These are phyloP conservation scores for Poecilia picta DNA, from an alignment of 2,797 vertebrate species.

Conservation along the genomic window DNA sequence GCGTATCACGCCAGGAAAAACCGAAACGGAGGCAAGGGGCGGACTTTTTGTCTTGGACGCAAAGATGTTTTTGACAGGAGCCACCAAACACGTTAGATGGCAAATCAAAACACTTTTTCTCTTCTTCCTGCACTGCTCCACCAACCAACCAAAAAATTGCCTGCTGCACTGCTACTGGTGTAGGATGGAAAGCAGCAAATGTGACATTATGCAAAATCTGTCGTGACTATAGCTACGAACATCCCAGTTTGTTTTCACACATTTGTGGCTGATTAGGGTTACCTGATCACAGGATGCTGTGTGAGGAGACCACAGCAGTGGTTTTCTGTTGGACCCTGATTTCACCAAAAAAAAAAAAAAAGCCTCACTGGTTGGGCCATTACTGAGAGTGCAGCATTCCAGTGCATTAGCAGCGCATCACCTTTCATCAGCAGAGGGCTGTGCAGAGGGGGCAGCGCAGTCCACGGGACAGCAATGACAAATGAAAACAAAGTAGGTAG, in stretches of 20 bases:
- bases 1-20: neutral
- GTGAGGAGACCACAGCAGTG: neutral
- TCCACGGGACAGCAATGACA: conserved; percentile 29
- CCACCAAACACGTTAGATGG: conserved; percentile 9
- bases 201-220: neutral
- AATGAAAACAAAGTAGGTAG: conserved; percentile 43
- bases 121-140: neutral
- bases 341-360: conserved; percentile 4
- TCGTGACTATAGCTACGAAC: neutral
- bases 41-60: conserved; percentile 27
- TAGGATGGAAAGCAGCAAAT: neutral
- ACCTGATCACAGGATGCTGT: neutral
- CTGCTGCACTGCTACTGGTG: neutral
- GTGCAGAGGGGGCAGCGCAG: conserved; percentile 11
- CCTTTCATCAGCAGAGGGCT: conserved; percentile 40
- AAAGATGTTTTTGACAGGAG: conserved; percentile 34
- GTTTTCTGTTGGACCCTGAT: conserved; percentile 14
- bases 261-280: neutral
- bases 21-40: conserved; percentile 7
- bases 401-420: conserved; percentile 43
- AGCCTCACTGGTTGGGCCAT: conserved; percentile 29
- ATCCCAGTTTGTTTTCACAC: neutral
- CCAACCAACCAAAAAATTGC: neutral
- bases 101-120: conserved; percentile 20
- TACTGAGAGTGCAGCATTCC: conserved; percentile 41